These are phyloP conservation scores for Mongoloraphidia duomilia DNA, from an alignment of 2,888 invertebrate species.

Conservation along the genomic window DNA sequence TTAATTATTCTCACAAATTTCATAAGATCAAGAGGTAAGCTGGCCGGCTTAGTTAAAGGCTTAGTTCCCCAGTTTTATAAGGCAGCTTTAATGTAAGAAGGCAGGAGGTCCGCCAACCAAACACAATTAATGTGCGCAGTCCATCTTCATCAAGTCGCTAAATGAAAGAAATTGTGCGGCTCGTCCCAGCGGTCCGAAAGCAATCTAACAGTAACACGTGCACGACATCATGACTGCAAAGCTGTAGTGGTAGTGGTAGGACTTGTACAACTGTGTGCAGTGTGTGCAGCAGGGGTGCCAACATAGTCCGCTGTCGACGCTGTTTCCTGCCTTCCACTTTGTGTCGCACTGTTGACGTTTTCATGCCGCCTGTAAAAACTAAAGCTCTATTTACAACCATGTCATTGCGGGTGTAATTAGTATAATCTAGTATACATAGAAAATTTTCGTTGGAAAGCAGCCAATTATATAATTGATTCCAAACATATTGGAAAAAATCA, in stretches of 20 bases:
- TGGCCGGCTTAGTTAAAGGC: neutral
- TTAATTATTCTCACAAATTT: too few species aligned
- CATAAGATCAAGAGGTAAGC: too few species aligned
- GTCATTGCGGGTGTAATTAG: too few species aligned
- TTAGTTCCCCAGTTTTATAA: neutral
- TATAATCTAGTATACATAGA: too few species aligned
- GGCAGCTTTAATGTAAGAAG: neutral
- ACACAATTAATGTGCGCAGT: constrained; percentile 12
- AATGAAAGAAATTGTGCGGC: constrained; percentile 16
- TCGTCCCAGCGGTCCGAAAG: constrained; percentile 5
- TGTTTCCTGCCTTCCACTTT: neutral
- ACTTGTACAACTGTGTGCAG: neutral
- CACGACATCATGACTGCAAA: too few species aligned
- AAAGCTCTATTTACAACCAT: too few species aligned
- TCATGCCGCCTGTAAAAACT: too few species aligned
- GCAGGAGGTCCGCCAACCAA: constrained; percentile 1
- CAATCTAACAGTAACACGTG: neutral
- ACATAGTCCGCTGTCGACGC: constrained; percentile 9
- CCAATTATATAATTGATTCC: too few species aligned
- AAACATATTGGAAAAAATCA: too few species aligned
- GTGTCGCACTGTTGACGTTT: neutral
- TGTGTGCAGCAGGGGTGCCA: constrained; percentile 11
- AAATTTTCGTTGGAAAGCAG: too few species aligned
- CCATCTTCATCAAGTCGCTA: constrained; percentile 13
- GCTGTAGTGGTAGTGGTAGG: constrained; percentile 10